phyloP scores from a whole-genome alignment of 1,140 invertebrate species.

The Hirudo medicinalis region DNA sequence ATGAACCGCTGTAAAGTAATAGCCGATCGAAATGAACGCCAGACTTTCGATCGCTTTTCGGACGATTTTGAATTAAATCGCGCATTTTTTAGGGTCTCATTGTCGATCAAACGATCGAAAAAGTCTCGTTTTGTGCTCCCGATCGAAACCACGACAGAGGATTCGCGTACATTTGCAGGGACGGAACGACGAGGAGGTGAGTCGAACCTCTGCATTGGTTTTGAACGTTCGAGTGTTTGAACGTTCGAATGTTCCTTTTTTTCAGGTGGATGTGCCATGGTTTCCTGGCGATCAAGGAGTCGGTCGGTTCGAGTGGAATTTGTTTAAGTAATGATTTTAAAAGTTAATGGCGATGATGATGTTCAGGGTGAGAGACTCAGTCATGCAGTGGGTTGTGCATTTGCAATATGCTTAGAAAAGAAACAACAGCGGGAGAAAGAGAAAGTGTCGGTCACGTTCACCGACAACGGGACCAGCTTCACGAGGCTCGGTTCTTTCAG shows the following conservation, averaged over 20 bases:
- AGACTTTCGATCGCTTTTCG: background rate
- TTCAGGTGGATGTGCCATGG: conserved; percentile 94
- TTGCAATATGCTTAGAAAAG: conserved; percentile 89
- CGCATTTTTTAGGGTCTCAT: conserved; percentile 60
- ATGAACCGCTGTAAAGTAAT: no score
- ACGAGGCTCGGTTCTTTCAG: conserved; percentile 82
- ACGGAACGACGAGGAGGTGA: conserved; percentile 54
- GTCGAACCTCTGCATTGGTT: background rate
- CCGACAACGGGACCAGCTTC: conserved; percentile 82
- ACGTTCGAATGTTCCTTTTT: background rate
- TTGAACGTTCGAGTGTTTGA: background rate
- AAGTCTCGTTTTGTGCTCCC: conserved; percentile 98
- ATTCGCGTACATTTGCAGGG: conserved; percentile 82
- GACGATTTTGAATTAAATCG: background rate
- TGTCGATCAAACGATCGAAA: conserved; percentile 99
- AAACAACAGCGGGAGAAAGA: conserved; percentile 96
- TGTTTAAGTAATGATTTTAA: background rate
- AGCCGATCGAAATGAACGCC: background rate
- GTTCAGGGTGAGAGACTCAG: conserved; percentile 79
- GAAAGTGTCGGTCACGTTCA: conserved; percentile 64
- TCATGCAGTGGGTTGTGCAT: conserved; percentile 97
- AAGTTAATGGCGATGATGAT: background rate
- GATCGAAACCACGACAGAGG: conserved; percentile 95
- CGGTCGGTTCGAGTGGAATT: conserved; percentile 46
- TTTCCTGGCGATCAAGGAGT: conserved; percentile 87